phyloP scores from a whole-genome alignment of 2,888 invertebrate species.

The Embidobia sp. region DNA sequence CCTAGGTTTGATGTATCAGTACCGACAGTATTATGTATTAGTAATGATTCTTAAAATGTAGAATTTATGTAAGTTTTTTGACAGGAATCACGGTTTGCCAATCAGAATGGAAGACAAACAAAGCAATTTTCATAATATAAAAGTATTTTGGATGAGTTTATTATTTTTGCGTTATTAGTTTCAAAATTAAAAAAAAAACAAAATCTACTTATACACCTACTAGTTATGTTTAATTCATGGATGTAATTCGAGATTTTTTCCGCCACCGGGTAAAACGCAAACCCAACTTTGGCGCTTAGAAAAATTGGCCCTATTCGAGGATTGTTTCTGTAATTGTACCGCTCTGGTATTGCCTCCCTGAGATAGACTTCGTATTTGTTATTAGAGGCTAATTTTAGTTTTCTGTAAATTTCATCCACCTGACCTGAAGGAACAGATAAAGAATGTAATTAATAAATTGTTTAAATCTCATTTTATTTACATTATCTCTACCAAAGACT shows the following conservation, averaged over 20 bases:
- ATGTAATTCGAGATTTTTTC: constrained; percentile 80
- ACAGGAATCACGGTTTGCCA: too few relatives aligned
- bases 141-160: too few relatives aligned
- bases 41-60: too few relatives aligned
- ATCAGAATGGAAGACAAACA: too few relatives aligned
- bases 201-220: constrained; percentile 74
- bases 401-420: constrained; percentile 81
- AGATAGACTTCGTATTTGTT: constrained; percentile 84
- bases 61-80: too few relatives aligned
- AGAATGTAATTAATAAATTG: too few relatives aligned
- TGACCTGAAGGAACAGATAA: constrained; percentile 77
- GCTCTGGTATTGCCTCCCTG: constrained; percentile 83
- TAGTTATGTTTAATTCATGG: constrained; percentile 80
- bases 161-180: too few relatives aligned
- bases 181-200: not conserved
- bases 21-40: too few relatives aligned
- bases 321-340: constrained; percentile 85
- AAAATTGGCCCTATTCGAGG: constrained; percentile 85
- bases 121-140: not conserved
- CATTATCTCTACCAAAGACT: too few relatives aligned
- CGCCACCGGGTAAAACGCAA: constrained; percentile 84
- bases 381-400: constrained; percentile 81
- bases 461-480: too few relatives aligned
- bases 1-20: too few relatives aligned
- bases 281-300: constrained; percentile 85